Conservation (phyloP, 2,797 vertebrate genomes). For the Taenioides sp. region DNA sequence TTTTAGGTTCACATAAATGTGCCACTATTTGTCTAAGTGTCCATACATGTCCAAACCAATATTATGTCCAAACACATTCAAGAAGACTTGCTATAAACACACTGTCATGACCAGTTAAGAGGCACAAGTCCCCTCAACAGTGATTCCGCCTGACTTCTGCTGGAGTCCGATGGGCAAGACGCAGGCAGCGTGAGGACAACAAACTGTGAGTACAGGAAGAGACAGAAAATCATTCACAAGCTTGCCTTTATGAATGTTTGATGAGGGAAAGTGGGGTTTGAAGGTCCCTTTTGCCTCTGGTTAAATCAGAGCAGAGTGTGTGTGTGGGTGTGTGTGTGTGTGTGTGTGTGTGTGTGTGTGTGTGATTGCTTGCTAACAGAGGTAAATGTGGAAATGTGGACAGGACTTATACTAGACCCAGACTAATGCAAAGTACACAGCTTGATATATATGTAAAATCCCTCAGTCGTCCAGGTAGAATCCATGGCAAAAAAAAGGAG, state of each 20-base stretch:
- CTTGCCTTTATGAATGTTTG: conserved; percentile 98
- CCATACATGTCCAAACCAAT: conserved; percentile 33
- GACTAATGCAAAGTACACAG: conserved; percentile 82
- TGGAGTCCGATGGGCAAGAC: conserved; percentile 84
- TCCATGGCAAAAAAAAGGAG: too few relatives aligned
- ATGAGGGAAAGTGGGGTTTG: conserved; percentile 81
- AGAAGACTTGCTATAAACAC: conserved; percentile 20
- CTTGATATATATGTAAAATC: too few relatives aligned
- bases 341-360: conserved; percentile 1
- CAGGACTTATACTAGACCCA: conserved; percentile 84
- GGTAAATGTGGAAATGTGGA: conserved; percentile 87
- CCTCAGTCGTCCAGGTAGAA: too few relatives aligned
- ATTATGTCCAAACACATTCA: conserved; percentile 29
- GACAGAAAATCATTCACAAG: conserved; percentile 99
- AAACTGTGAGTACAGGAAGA: conserved; percentile 95
- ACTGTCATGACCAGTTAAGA: conserved; percentile 46
- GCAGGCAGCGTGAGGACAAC: conserved; percentile 87
- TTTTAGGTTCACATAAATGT: conserved; percentile 66
- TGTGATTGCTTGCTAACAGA: conserved; percentile 87
- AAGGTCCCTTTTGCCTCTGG: conserved; percentile 87
- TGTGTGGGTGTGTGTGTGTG: conserved; percentile 59
- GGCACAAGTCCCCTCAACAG: conserved; percentile 81
- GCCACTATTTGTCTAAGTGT: conserved; percentile 49
- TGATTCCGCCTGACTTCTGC: conserved; percentile 90
- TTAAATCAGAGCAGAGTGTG: conserved; percentile 90